phyloP scores from a whole-genome alignment of 1,140 invertebrate genomes.

The Phenacoccus solenopsis region DNA sequence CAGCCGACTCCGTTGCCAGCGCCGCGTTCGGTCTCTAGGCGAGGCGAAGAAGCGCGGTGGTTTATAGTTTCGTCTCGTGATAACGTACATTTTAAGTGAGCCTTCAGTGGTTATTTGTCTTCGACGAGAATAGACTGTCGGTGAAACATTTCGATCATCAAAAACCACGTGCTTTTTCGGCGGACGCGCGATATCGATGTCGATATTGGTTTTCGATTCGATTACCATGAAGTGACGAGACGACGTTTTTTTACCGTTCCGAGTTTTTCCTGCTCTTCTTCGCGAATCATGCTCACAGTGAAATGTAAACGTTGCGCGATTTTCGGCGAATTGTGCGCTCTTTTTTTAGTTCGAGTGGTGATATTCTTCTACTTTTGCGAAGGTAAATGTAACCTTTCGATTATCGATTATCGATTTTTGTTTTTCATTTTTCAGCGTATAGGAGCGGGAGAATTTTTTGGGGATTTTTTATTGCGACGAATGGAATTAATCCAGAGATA shows the following conservation, averaged over 20 bases:
- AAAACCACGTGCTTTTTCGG: background rate
- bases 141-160: background rate
- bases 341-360: too few relatives aligned
- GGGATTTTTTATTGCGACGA: too few relatives aligned
- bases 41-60: background rate
- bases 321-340: too few relatives aligned
- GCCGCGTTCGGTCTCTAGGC: background rate
- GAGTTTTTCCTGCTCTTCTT: background rate
- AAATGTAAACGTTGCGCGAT: background rate
- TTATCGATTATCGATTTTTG: too few relatives aligned
- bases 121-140: background rate
- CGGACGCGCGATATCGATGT: background rate
- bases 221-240: background rate
- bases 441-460: too few relatives aligned
- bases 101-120: conserved; percentile 1
- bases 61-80: conserved; percentile 1
- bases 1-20: background rate
- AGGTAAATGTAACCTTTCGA: too few relatives aligned
- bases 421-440: too few relatives aligned
- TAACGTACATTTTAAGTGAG: background rate
- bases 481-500: too few relatives aligned
- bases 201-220: background rate
- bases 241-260: background rate
- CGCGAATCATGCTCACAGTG: background rate
- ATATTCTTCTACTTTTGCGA: too few relatives aligned